Percentiles rank a stretch among this genome's conserved stretches.
Conservation (phyloP, 2,797 vertebrate species). For the Siniperca undulata region DNA sequence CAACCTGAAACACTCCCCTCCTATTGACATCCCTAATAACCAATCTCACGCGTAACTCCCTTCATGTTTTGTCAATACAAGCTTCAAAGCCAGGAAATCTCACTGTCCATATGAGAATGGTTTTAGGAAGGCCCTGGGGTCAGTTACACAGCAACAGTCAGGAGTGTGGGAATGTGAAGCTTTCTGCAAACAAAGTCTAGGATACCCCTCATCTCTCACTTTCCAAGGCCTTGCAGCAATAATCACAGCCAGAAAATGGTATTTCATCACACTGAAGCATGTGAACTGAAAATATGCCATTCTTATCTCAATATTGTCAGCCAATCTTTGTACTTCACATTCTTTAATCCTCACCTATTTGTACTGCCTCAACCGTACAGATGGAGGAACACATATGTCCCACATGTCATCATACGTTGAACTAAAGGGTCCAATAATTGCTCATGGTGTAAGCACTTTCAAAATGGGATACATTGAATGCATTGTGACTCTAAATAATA, state of each 20-base stretch:
- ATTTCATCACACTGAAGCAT: slow-evolving; percentile 50
- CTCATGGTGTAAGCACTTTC: not conserved
- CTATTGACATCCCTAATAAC: slow-evolving; percentile 5
- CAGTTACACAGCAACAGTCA: slow-evolving; percentile 61
- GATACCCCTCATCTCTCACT: slow-evolving; percentile 55
- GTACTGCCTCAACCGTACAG: not conserved
- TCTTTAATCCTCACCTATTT: slow-evolving; percentile 5
- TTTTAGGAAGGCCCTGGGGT: slow-evolving; percentile 64
- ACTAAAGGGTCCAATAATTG: slow-evolving; percentile 11
- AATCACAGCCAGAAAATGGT: slow-evolving; percentile 42
- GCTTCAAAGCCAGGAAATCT: slow-evolving; percentile 70
- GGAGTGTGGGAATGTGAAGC: slow-evolving; percentile 72
- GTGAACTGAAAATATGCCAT: slow-evolving; percentile 50
- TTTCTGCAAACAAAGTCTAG: slow-evolving; percentile 68
- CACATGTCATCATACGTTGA: not conserved
- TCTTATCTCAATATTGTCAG: slow-evolving; percentile 27
- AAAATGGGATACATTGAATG: not conserved
- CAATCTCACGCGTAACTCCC: not conserved
- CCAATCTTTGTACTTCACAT: not conserved
- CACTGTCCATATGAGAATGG: slow-evolving; percentile 67
- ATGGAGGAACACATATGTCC: not conserved
- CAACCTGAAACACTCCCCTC: slow-evolving; percentile 24
- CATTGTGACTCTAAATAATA: not conserved
- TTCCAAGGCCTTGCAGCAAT: slow-evolving; percentile 50
- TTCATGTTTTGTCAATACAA: slow-evolving; percentile 55